phyloP scores from a whole-genome alignment of 2,888 invertebrate genomes.

The Tachina lurida region DNA sequence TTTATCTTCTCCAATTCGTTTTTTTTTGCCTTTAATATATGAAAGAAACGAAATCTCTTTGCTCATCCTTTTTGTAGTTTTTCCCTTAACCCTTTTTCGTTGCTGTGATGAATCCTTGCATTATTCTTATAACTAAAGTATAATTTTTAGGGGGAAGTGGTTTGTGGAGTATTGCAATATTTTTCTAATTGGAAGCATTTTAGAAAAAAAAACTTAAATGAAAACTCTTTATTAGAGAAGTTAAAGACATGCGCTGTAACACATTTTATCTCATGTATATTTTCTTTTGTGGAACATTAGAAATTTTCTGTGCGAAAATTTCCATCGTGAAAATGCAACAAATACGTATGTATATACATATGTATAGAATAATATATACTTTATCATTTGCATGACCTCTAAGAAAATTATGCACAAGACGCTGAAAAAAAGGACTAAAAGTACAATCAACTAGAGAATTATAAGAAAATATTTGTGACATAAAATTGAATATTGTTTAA shows the following conservation, averaged over 20 bases:
- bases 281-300: not conserved
- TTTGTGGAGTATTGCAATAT: not conserved
- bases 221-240: slow-evolving; percentile 9
- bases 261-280: not conserved
- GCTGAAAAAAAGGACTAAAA: slow-evolving; percentile 48
- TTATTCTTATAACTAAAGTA: not conserved
- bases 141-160: slow-evolving; percentile 10
- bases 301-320: slow-evolving; percentile 18
- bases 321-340: slow-evolving; percentile 61
- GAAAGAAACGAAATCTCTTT: not conserved
- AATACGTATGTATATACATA: slow-evolving; percentile 18
- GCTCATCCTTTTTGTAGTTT: not conserved
- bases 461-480: too few relatives aligned
- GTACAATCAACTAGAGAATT: slow-evolving; percentile 41
- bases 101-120: not conserved
- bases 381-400: slow-evolving; percentile 68
- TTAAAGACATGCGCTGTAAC: slow-evolving; percentile 49
- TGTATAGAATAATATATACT: slow-evolving; percentile 10
- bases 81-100: slow-evolving; percentile 48
- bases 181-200: slow-evolving; percentile 49
- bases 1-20: not conserved
- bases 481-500: too few relatives aligned
- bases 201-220: slow-evolving; percentile 13
- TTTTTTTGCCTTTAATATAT: not conserved
- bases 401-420: not conserved